Conservation (phyloP, 1,140 invertebrate species). For the Pomacea maculata region DNA sequence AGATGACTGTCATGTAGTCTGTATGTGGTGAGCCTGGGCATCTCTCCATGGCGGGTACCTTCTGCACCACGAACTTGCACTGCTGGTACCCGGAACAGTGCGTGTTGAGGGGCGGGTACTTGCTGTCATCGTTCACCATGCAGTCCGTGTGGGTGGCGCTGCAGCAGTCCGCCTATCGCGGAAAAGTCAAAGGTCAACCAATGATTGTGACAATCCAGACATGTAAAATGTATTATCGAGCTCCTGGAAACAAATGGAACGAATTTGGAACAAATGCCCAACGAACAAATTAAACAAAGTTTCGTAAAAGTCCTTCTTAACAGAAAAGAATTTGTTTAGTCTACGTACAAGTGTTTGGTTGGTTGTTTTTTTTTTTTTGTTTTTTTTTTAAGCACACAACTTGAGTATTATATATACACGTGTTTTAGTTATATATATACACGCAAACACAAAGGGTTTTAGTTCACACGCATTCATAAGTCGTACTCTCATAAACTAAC, state of each 20-base stretch:
- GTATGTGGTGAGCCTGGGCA: constrained; percentile 26
- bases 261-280: not conserved
- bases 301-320: no score
- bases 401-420: no score
- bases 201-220: not conserved
- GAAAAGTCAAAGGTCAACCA: not conserved
- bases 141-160: constrained; percentile 38
- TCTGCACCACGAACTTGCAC: constrained; percentile 35
- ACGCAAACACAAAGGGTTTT: no score
- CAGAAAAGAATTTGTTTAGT: no score
- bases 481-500: no score
- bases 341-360: no score
- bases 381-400: no score
- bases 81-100: constrained; percentile 44
- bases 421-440: no score
- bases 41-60: constrained; percentile 20
- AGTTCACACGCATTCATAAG: no score
- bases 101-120: constrained; percentile 44
- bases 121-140: constrained; percentile 36
- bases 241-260: not conserved
- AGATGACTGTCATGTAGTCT: constrained; percentile 51
- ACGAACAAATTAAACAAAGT: no score
- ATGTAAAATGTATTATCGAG: not conserved
- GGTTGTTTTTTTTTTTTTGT: no score
- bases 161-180: constrained; percentile 38